Evolutionary conservation across 2,797 vertebrate genomes (phyloP).

Genomic region (Hypotaenidia philippensis): DNA sequence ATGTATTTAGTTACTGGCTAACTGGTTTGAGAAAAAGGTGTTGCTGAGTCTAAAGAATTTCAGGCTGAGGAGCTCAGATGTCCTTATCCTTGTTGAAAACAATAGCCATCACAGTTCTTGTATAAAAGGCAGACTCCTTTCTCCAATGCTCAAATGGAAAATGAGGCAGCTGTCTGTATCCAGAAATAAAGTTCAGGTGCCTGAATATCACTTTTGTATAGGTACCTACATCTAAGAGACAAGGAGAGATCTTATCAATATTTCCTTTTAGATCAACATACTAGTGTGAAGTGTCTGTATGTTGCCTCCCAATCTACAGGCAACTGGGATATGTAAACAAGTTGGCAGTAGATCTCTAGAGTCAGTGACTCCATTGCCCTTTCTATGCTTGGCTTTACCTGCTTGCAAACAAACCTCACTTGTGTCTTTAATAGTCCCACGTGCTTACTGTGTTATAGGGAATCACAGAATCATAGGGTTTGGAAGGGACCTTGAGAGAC

Average conservation of each 20-base stretch:
- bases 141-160: background rate
- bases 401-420: background rate
- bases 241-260: background rate
- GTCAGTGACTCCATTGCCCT: background rate
- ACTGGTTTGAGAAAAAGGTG: background rate
- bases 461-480: background rate
- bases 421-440: background rate
- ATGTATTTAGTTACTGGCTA: background rate
- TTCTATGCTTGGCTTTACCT: background rate
- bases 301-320: background rate
- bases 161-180: background rate
- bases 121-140: background rate
- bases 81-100: background rate
- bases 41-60: background rate
- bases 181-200: background rate
- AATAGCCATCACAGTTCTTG: background rate
- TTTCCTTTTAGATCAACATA: background rate
- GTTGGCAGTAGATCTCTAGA: background rate
- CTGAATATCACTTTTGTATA: background rate
- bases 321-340: background rate
- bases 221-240: background rate
- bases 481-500: no score
- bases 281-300: accelerated
- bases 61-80: background rate
- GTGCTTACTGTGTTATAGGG: accelerated